Base-by-base conservation (phyloP, 2,113 vertebrate genomes). In the Chamaea fasciata region DNA sequence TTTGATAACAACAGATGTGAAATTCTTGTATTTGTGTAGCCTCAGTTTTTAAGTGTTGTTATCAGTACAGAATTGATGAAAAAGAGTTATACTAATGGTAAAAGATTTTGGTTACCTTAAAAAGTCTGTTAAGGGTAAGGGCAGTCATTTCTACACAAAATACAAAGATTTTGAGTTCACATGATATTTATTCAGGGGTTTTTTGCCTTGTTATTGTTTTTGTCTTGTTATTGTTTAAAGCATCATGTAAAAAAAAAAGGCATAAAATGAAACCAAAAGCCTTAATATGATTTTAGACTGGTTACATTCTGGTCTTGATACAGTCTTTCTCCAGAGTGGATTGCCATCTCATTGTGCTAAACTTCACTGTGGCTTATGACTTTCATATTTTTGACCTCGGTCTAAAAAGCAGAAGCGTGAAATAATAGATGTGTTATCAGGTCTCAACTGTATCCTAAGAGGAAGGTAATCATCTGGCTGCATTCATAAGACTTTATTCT, bases 151-250 rank as follows among this genome's bases (percentile, higher is more conserved):
- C 69, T 83, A 26, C 11, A 55, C 11, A 41, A 16, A 62, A 27
- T 37, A 18, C 41, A 60, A 70, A 19, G 35, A 44, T 39, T 42
- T 33, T 65, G 17, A 55, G 24, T 59, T 70, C 11, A 27, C 0
- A 0, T 57, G 8, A 52, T n/a, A 16, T 16, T 65, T 75, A 4
- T 30, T 59, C 0, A 2, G 13, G 9, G 2, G 0, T 3, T 3
- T 57, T 6, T 56, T 71, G 13, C 63, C 16, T 13, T 14, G 21
- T 47, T 47, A 18, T 44, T 44, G 15, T 23, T 39, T 39, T 49
- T 9, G 5, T 57, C 15, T 50, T 73, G 16, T 64, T 21, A 7
- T 8, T 69, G 5, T 53, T 65, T 26, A 37, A 53, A 77, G 13
- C 2, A 23, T 57, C 13, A 2, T 4, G 2, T 62, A 33, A 77